A percentile compares a stretch with the other conserved stretches of the same genome.
phyloP scores from a whole-genome alignment of 2,797 vertebrate genomes.

The Agapornis canus region DNA sequence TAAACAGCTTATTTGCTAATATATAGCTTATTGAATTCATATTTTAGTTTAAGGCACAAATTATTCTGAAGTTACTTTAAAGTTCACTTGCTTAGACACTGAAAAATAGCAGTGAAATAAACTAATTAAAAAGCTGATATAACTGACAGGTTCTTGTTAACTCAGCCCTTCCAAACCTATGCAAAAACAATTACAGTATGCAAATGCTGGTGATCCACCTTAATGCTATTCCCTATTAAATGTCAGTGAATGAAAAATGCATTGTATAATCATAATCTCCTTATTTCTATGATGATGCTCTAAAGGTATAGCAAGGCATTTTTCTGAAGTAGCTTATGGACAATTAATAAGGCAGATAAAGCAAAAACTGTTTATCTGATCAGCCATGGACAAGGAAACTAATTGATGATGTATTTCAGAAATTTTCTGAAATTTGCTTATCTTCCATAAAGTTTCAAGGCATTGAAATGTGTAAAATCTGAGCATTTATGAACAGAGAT shows the following conservation, averaged over 20 bases:
- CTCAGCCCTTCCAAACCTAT: neutral
- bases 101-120: neutral
- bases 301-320: neutral
- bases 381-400: neutral
- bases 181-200: slow-evolving; percentile 44
- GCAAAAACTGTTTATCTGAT: neutral
- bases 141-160: slow-evolving; percentile 37
- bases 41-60: neutral
- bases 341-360: neutral
- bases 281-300: neutral
- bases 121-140: slow-evolving; percentile 18
- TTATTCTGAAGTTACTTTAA: neutral
- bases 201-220: slow-evolving; percentile 44
- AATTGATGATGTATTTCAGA: neutral
- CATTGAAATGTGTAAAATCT: neutral
- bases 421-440: neutral
- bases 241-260: slow-evolving; percentile 29
- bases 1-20: neutral
- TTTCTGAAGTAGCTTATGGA: neutral
- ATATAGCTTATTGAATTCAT: neutral
- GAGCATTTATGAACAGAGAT: neutral
- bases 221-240: slow-evolving; percentile 15
- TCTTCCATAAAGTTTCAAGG: neutral
- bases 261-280: neutral
- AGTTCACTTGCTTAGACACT: neutral